phyloP scores from a whole-genome alignment of 2,888 invertebrate species.

The Creontiades dilutus region DNA sequence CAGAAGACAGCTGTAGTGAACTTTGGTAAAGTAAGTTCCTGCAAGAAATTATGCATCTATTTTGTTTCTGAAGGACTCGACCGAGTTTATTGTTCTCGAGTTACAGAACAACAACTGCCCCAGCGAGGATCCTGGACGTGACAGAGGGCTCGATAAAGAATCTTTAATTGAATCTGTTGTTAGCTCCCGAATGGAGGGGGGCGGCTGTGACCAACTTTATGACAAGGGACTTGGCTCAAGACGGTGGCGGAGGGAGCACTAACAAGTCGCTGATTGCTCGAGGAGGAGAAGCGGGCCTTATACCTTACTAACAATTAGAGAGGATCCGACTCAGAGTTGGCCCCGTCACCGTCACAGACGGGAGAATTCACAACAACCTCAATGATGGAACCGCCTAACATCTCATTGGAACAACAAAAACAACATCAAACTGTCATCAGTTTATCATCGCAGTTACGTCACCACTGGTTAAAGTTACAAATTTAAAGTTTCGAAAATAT shows the following conservation, averaged over 20 bases:
- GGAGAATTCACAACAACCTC: slow-evolving; percentile 7
- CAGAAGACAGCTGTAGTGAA: too few species aligned
- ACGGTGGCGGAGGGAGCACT: slow-evolving; percentile 37
- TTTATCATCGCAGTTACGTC: too few species aligned
- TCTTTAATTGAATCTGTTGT: slow-evolving; percentile 65
- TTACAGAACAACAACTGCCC: too few species aligned
- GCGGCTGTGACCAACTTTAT: slow-evolving; percentile 49
- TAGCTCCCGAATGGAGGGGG: background rate
- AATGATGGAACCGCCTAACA: background rate
- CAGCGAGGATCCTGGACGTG: background rate
- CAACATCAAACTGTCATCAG: too few species aligned
- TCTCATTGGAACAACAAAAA: too few species aligned
- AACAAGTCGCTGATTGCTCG: slow-evolving; percentile 47
- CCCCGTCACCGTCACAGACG: background rate
- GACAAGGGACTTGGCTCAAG: slow-evolving; percentile 47
- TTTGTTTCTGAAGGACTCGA: too few species aligned
- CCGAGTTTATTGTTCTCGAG: background rate
- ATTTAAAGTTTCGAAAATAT: too few species aligned
- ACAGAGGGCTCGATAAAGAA: slow-evolving; percentile 33
- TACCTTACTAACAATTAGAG: slow-evolving; percentile 43
- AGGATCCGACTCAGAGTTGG: slow-evolving; percentile 11
- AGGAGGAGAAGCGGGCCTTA: slow-evolving; percentile 6
- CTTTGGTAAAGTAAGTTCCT: too few species aligned
- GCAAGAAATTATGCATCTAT: too few species aligned
- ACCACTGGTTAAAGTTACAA: too few species aligned